Base-by-base conservation (phyloP, 1,140 invertebrate genomes). In the Gryllus bimaculatus region DNA sequence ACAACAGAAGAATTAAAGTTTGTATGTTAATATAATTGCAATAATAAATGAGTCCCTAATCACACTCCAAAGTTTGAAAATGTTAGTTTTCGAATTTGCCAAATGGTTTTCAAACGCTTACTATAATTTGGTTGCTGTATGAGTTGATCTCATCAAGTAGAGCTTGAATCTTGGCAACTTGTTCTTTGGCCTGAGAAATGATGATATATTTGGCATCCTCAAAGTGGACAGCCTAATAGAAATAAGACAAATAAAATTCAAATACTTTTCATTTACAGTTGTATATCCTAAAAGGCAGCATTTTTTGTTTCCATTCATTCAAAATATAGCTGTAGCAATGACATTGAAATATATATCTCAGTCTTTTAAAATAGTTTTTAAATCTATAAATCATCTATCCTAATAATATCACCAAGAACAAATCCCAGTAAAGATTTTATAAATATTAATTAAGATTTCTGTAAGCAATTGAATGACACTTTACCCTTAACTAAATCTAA, bases 121-220 rank as follows among this genome's bases (percentile, higher is more conserved):
- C 78, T 21, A 78, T 48, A n/a, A 78, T 8, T 13, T 78, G 78
- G 8, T 39, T 47, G 18, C 47, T 48, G 8, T 18, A 78, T 12
- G 8, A 8, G 26, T 78, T 78, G 78, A 78, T 47, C 8, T 78
- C 78, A 8, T 47, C 66, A 10, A 78, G 66, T 8, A 78, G 15
- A 18, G 66, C 78, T 48, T 78, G 78, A 8, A 78, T 47, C 8
- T 78, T 78, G 15, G 18, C 54, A 18, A 74, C 15, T 48, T 78
- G 78, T 39, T 13, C 26, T 39, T 49, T 73, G 18, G 78, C 73
- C 20, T 8, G 15, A 7, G 78, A 39, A n/a, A 78, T 47, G 15
- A 21, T 49, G 18, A 26, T 18, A n/a, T 78, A 15, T 15, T 78
- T 78, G 8, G 47, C 20, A 10, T 21, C 78, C 1, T 74, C 78